Base-by-base conservation (phyloP, 1,140 invertebrate species). In the Drosophila sulfurigaster region DNA sequence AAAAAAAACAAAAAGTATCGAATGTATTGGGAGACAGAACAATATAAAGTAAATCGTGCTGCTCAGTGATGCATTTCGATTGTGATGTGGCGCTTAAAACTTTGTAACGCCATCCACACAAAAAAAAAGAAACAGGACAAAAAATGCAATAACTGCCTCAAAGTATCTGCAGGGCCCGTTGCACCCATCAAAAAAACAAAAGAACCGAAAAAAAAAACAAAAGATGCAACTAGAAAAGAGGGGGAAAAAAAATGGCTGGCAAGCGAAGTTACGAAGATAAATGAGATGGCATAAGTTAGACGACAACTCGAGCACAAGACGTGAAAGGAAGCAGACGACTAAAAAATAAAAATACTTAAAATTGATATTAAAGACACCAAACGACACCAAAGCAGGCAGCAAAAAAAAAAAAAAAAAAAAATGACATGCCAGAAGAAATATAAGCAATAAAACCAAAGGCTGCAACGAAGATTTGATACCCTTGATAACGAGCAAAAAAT, bases 221-320 rank as follows among this genome's bases (percentile, higher is more conserved):
- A 32, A 32, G 20, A 25, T 25, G 20, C 20, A 32, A 32, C 32
- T 32, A 32, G 32, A 8, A 32, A 32, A 32, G 7, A 7, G 7
- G 32, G 32, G 4, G 1, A 6, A 15, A 20, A 10, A 38, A 41
- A 41, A 41, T 15, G 2, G 32, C 54, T 38, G 15, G 41, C 59
- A 20, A 57, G 54, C 56, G 51, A 67, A 83, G 85, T 89, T 89
- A 88, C 85, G 78, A 88, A 88, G 85, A 88, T 88, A 88, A 88
- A 88, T 89, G 85, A 89, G 86, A 85, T 89, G 85, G 81, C 85
- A 89, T 88, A 88, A 88, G 85, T 88, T 88, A 85, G 85, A 81
- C 78, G 81, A 88, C 85, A 88, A 88, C 78, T 89, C 72, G 85
- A 76, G 88, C 81, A 75, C 59, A 67, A 64, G 54, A 67, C 75